Evolutionary conservation across 2,113 vertebrate species (phyloP).

Genomic region (Nannospalax galili): DNA sequence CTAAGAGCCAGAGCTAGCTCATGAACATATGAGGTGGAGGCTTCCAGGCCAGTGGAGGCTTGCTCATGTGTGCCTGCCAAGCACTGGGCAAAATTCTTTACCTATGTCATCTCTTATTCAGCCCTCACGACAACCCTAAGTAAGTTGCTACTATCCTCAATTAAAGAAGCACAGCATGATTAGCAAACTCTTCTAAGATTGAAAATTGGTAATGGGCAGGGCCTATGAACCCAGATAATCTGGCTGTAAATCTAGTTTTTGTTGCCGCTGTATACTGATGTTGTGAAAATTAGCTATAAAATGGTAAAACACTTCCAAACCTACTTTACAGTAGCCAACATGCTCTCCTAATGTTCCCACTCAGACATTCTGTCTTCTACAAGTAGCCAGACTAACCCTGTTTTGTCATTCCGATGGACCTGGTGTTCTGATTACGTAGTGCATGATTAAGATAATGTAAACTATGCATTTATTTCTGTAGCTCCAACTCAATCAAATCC

Average conservation of each 20-base stretch:
- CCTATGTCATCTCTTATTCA: no score
- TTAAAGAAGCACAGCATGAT: not conserved
- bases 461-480: not conserved
- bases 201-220: not conserved
- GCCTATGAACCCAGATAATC: not conserved
- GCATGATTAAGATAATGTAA: not conserved
- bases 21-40: no score
- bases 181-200: not conserved
- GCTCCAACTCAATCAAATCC: not conserved
- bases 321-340: not conserved
- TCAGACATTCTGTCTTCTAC: not conserved
- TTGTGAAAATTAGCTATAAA: slow-evolving; percentile 6
- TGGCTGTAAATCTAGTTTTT: not conserved
- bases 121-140: not conserved
- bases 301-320: not conserved
- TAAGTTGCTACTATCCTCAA: not conserved
- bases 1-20: no score
- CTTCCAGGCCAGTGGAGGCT: no score
- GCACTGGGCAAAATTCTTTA: no score
- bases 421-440: not conserved
- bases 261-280: no score
- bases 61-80: no score
- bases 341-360: not conserved
- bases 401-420: not conserved
- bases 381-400: not conserved